Conservation (phyloP, 1,140 invertebrate genomes). For the Drosophila arizonae region DNA sequence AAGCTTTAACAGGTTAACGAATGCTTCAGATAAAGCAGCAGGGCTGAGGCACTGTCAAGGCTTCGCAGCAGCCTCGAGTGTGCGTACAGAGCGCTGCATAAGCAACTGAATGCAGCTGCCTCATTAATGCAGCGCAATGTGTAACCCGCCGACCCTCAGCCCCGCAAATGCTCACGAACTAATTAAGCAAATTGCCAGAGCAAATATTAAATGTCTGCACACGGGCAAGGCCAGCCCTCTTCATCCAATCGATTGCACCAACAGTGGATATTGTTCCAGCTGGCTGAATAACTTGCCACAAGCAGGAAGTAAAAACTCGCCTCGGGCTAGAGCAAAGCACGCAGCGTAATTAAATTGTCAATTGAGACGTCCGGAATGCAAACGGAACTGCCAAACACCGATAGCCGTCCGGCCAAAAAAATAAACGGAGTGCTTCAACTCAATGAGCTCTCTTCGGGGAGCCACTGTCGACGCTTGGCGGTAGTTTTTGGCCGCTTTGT, state of each 20-base stretch:
- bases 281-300: constrained; percentile 1
- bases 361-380: constrained; percentile 58
- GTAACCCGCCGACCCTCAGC: no score
- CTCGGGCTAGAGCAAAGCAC: background rate
- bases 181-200: constrained; percentile 41
- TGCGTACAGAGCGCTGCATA: constrained; percentile 28
- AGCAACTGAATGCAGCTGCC: constrained; percentile 9
- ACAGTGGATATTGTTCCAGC: constrained; percentile 5
- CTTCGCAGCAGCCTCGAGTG: background rate
- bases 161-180: constrained; percentile 23
- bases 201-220: constrained; percentile 35
- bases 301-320: background rate
- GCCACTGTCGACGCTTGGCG: constrained; percentile 4
- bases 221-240: background rate
- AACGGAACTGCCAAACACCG: constrained; percentile 48
- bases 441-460: constrained; percentile 52
- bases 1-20: constrained; percentile 9
- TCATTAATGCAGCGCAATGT: constrained; percentile 43
- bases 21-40: background rate
- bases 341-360: constrained; percentile 71
- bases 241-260: constrained; percentile 51
- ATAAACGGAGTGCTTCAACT: constrained; percentile 37
- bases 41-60: constrained; percentile 10
- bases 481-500: constrained; percentile 3
- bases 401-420: constrained; percentile 17